A percentile compares a stretch with the other conserved stretches of the same genome.
These are phyloP conservation scores for Falcaria lacertinaria DNA, from an alignment of 2,888 invertebrate genomes.

Conservation along the genomic window DNA sequence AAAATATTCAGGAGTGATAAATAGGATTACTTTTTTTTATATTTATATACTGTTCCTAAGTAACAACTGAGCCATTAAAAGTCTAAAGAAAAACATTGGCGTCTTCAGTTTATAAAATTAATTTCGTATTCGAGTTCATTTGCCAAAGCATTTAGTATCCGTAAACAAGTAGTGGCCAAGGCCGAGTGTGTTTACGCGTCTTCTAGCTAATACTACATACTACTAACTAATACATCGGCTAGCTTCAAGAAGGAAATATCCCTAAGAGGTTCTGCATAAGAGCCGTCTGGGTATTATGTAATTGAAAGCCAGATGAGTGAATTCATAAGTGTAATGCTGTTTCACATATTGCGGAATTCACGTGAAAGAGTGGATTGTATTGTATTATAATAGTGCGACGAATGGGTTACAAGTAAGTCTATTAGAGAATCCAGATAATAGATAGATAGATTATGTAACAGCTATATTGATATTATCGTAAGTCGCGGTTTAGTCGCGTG, in stretches of 20 bases:
- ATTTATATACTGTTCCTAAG: neutral
- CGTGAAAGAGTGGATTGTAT: too few species aligned
- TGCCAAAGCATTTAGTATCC: conserved; percentile 56
- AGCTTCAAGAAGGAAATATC: conserved; percentile 23
- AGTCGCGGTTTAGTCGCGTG: conserved; percentile 56
- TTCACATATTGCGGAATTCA: too few species aligned
- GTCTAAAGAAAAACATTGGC: conserved; percentile 16
- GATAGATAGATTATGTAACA: conserved; percentile 21
- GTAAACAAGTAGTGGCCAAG: conserved; percentile 64
- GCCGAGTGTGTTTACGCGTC: conserved; percentile 57
- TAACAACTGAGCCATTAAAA: conserved; percentile 11
- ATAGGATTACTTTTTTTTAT: too few species aligned
- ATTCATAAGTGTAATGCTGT: neutral
- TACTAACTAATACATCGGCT: conserved; percentile 27
- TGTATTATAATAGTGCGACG: too few species aligned
- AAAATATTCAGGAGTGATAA: too few species aligned
- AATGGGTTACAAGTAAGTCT: too few species aligned
- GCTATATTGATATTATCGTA: conserved; percentile 43
- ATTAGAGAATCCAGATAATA: neutral
- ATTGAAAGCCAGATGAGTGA: conserved; percentile 4
- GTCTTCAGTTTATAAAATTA: conserved; percentile 33
- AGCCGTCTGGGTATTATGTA: conserved; percentile 7
- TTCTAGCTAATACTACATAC: conserved; percentile 31
- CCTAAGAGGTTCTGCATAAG: conserved; percentile 4
- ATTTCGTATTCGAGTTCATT: conserved; percentile 42